Percentiles rank a stretch among this genome's conserved stretches.
phyloP scores from a whole-genome alignment of 2,888 invertebrate species.

The Drosophila fulvimacula region DNA sequence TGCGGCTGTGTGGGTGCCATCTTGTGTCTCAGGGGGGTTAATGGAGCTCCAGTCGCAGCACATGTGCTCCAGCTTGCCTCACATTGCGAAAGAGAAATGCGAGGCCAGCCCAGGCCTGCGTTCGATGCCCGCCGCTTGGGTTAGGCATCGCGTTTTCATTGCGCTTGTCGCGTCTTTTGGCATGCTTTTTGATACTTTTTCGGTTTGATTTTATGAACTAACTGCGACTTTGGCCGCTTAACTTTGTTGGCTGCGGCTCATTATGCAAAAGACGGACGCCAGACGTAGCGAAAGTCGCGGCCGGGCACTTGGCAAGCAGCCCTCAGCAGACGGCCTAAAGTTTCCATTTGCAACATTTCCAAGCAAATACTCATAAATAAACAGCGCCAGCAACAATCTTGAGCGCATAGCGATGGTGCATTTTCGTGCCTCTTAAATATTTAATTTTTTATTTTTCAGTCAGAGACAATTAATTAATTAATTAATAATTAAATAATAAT shows the following conservation, averaged over 20 bases:
- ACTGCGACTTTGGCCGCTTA: slow-evolving; percentile 49
- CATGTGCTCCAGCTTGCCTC: slow-evolving; percentile 19
- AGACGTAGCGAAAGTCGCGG: slow-evolving; percentile 35
- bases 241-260: slow-evolving; percentile 67
- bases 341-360: slow-evolving; percentile 63
- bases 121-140: neutral
- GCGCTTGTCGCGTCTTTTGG: slow-evolving; percentile 43
- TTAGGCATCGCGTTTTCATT: slow-evolving; percentile 51
- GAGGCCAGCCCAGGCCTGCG: neutral
- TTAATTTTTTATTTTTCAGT: too few relatives aligned
- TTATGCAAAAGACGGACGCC: slow-evolving; percentile 56
- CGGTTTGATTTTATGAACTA: slow-evolving; percentile 65
- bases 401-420: slow-evolving; percentile 1
- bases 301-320: slow-evolving; percentile 63
- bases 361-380: slow-evolving; percentile 69
- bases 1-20: neutral
- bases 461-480: too few relatives aligned
- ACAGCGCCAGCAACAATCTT: slow-evolving; percentile 25
- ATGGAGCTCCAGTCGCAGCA: slow-evolving; percentile 37
- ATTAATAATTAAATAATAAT: too few relatives aligned
- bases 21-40: slow-evolving; percentile 29
- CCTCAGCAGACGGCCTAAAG: slow-evolving; percentile 51
- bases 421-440: too few relatives aligned
- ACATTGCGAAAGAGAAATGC: slow-evolving; percentile 1
- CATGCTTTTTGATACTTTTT: slow-evolving; percentile 27